Evolutionary conservation across 2,797 vertebrate species (phyloP).

Genomic region (Pantherophis vulpinus): DNA sequence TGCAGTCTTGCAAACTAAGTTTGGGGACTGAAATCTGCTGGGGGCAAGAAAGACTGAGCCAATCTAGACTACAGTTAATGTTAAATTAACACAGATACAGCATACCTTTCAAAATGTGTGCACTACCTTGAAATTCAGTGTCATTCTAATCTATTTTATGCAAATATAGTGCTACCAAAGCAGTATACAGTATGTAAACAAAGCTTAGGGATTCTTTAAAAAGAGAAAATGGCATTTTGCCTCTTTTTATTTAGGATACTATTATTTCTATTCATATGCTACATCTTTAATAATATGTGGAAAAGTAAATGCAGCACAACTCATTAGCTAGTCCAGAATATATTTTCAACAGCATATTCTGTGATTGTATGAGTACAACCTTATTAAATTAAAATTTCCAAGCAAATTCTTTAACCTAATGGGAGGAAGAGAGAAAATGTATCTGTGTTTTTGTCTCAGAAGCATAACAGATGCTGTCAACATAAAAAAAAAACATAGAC

Average conservation of each 20-base stretch:
- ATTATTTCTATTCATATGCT: neutral
- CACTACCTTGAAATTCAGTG: neutral
- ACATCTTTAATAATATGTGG: neutral
- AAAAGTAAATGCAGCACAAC: neutral
- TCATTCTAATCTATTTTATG: neutral
- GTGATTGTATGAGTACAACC: constrained; percentile 25
- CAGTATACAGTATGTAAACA: neutral
- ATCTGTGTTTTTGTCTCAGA: constrained; percentile 33
- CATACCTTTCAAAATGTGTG: neutral
- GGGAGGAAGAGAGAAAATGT: constrained; percentile 13
- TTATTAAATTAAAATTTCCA: constrained; percentile 40
- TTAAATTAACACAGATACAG: neutral
- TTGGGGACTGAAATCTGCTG: neutral
- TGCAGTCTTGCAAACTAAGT: neutral
- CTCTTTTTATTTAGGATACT: neutral
- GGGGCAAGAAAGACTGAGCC: neutral
- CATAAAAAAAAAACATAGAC: constrained; percentile 59
- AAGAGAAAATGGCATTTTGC: neutral
- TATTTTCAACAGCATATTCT: constrained; percentile 32
- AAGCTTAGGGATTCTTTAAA: neutral
- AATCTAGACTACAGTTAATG: neutral
- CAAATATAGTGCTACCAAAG: neutral
- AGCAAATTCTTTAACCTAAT: neutral
- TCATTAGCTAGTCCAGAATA: constrained; percentile 23
- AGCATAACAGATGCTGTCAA: constrained; percentile 61